phyloP scores from a whole-genome alignment of 2,113 vertebrate genomes.

The Sialia sialis region DNA sequence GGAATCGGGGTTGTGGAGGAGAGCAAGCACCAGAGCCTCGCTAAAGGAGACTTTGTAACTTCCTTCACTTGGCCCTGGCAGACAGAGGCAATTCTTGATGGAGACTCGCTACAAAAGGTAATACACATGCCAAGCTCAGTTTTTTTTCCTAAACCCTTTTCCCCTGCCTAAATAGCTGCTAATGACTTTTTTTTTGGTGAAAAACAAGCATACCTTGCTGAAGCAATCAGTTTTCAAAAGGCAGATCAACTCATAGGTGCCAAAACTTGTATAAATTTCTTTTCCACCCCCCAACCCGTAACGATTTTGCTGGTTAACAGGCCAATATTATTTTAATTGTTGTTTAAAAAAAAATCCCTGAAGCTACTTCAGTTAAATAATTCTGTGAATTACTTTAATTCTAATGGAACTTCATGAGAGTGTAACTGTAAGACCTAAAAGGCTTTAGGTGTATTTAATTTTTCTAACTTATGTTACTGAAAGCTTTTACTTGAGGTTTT shows the following conservation, averaged over 20 bases:
- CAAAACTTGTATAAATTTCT: background rate
- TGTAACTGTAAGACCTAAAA: background rate
- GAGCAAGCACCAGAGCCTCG: constrained; percentile 69
- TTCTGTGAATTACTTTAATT: background rate
- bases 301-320: background rate
- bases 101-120: constrained; percentile 84
- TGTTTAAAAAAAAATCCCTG: background rate
- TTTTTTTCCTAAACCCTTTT: background rate
- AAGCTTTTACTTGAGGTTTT: background rate
- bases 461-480: background rate
- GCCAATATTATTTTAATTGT: background rate
- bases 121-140: background rate
- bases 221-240: background rate
- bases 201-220: background rate
- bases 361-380: background rate
- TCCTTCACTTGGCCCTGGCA: constrained; percentile 94
- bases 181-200: background rate
- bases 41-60: constrained; percentile 81
- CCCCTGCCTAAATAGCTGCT: background rate
- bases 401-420: background rate
- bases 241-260: background rate
- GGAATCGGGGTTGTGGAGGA: constrained; percentile 87
- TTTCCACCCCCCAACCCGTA: too few relatives aligned
- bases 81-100: constrained; percentile 79
- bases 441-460: background rate